Evolutionary conservation across 2,113 vertebrate species (phyloP).

Genomic region (Myotis brandtii): DNA sequence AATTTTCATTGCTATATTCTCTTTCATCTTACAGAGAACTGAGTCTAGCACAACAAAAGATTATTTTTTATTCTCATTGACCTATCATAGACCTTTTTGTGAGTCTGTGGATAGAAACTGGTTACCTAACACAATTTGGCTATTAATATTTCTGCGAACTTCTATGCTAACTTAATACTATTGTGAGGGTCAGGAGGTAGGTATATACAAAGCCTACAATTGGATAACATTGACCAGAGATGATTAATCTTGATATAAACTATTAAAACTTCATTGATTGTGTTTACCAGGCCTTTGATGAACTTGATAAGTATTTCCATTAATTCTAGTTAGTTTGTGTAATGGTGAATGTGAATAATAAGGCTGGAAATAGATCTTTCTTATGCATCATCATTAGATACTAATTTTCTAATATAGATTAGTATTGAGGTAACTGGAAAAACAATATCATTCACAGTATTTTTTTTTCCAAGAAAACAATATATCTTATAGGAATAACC

Average conservation of each 20-base stretch:
- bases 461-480: neutral
- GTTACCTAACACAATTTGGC: neutral
- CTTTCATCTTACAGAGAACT: conserved; percentile 11
- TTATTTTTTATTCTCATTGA: conserved; percentile 6
- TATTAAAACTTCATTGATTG: neutral
- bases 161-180: neutral
- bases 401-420: conserved; percentile 6
- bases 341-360: neutral
- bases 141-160: conserved; percentile 11
- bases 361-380: neutral
- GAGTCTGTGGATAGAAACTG: neutral
- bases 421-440: neutral
- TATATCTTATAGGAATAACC: neutral
- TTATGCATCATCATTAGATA: neutral
- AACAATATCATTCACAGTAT: neutral
- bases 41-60: neutral
- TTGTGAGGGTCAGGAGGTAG: neutral
- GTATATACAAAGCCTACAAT: neutral
- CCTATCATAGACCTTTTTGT: neutral
- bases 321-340: neutral
- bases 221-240: neutral
- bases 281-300: neutral
- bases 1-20: neutral
- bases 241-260: neutral
- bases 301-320: neutral